Conservation (phyloP, 2,888 invertebrate species). For the Dolomedes plantarius region DNA sequence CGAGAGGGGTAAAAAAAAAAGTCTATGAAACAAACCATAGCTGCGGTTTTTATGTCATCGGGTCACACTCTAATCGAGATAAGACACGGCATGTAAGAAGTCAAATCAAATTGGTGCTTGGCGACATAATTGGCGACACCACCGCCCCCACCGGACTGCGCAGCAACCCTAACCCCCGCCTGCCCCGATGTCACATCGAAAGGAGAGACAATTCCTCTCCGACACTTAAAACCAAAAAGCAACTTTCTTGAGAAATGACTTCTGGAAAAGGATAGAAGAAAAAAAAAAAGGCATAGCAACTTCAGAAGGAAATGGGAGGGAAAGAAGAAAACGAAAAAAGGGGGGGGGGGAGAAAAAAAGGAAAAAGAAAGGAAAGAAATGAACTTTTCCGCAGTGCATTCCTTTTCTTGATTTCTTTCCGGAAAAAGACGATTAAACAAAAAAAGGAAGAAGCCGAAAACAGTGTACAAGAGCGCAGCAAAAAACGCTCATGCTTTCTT, state of each 20-base stretch:
- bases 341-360: constrained; percentile 7
- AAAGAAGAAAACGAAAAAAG: constrained; percentile 44
- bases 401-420: constrained; percentile 71
- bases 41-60: no score
- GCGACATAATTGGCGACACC: constrained; percentile 57
- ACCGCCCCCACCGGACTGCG: neutral
- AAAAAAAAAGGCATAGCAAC: constrained; percentile 50
- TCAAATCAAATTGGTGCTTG: constrained; percentile 35
- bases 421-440: constrained; percentile 71
- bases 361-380: constrained; percentile 61
- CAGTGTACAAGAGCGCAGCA: constrained; percentile 46
- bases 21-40: no score
- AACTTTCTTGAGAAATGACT: constrained; percentile 72
- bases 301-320: constrained; percentile 69
- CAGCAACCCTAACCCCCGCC: constrained; percentile 47
- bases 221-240: constrained; percentile 71
- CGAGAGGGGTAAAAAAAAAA: no score
- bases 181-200: constrained; percentile 66
- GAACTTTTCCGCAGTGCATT: constrained; percentile 71
- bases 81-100: no score
- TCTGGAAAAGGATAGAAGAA: constrained; percentile 54
- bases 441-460: constrained; percentile 63
- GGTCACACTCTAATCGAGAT: no score
- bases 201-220: constrained; percentile 71
- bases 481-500: constrained; percentile 62